Evolutionary conservation across 2,113 vertebrate species (phyloP), one percentile per base, ranked within the genome.

Genomic region (Raja brachyura): DNA sequence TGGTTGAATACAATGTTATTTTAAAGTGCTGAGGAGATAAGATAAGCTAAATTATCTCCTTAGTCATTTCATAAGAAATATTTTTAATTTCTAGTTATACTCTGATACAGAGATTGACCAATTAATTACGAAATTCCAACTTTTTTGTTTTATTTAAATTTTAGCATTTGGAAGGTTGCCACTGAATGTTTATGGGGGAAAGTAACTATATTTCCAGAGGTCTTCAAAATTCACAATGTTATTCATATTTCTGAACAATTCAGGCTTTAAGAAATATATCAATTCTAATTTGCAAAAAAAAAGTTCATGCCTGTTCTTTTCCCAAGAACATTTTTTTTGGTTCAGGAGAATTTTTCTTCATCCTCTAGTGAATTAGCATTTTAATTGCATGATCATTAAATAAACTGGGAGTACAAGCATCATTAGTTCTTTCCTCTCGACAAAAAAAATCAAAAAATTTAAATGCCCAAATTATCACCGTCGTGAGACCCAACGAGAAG

Each of bases 341-440:
- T 9, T 70, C 22, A 5, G 31, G 33, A 93, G 95, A 93, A 93
- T 94, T 95, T 93, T 88, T 96, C 93, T 94, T 95, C 93, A 94
- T 96, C 94, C 39, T 48, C 39, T 88, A 94, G 94, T 93, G 93
- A 93, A 96, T 93, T 94, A 96, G 94, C 96, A 96, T 94, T 96
- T 94, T 96, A 96, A 96, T 95, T 96, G 95, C 95, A 95, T 94
- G 95, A 96, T 96, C 95, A 96, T 95, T 95, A 96, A 96, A 96
- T 95, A 96, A 96, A 96, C 94, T 95, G 93, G 94, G 94, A 96
- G 93, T 95, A 96, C 95, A 95, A 93, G 0, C 93, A 94, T 76
- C 93, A 95, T 48, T 93, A 95, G 88, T 94, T 94, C 94, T 94
- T 95, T 95, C 93, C 61, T 93, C 93, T 94, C 94, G 94, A 96